These are phyloP conservation scores for Thamnophis sirtalis DNA, from an alignment of 2,113 vertebrate genomes.

Conservation along the genomic window DNA sequence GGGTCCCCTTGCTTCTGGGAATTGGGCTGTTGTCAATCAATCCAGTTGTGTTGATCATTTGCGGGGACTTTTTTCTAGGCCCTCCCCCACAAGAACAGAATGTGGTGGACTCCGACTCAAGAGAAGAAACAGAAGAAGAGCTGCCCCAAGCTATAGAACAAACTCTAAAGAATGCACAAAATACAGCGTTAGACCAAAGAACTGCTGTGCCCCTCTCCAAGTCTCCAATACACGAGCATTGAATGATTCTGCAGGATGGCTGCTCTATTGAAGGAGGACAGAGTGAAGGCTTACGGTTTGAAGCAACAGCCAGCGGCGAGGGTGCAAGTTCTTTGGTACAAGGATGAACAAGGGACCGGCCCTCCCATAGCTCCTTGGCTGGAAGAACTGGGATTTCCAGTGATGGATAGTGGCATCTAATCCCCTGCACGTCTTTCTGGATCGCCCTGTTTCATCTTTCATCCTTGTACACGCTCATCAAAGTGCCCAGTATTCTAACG, in stretches of 20 bases:
- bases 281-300: not conserved
- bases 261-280: not conserved
- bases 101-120: not conserved
- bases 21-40: not conserved
- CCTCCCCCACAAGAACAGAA: slow-evolving; percentile 1
- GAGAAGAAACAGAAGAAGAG: slow-evolving; percentile 18
- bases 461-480: slow-evolving; percentile 7
- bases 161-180: slow-evolving; percentile 60
- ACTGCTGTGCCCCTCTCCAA: slow-evolving; percentile 56
- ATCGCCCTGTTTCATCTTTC: not conserved
- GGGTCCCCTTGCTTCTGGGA: not conserved
- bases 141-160: slow-evolving; percentile 23
- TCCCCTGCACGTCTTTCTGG: slow-evolving; percentile 13
- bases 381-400: not conserved
- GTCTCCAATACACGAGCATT: slow-evolving; percentile 8
- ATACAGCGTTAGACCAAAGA: slow-evolving; percentile 70
- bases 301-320: not conserved
- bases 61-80: not conserved
- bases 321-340: not conserved
- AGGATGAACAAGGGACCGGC: not conserved
- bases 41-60: not conserved
- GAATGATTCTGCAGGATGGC: not conserved
- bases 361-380: not conserved
- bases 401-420: not conserved
- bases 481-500: slow-evolving; percentile 11